Conservation (phyloP, 2,113 vertebrate genomes). For the Alethe diademata region DNA sequence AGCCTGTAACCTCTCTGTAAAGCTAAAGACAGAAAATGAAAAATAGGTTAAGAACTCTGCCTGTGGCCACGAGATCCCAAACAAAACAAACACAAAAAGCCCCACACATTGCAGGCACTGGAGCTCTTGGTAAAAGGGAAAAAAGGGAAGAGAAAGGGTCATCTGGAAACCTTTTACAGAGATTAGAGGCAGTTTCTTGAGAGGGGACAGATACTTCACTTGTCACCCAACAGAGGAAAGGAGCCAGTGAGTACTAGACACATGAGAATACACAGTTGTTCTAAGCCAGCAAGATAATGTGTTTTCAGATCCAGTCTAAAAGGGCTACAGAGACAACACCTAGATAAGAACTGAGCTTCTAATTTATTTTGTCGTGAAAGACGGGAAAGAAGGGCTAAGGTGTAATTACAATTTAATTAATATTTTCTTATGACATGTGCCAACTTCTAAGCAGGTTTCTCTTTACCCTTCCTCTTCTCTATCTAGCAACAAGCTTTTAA, state of each 20-base stretch:
- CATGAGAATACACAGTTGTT: conserved; percentile 15
- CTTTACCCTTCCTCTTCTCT: background rate
- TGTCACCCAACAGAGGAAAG: background rate
- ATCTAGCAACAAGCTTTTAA: background rate
- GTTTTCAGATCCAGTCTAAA: conserved; percentile 7
- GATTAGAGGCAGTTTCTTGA: conserved; percentile 34
- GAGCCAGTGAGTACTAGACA: background rate
- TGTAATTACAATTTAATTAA: background rate
- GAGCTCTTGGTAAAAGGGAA: background rate
- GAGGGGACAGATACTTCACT: conserved; percentile 1
- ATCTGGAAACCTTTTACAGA: conserved; percentile 39
- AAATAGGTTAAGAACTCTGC: conserved; percentile 12
- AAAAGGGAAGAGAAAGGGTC: background rate
- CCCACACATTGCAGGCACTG: background rate
- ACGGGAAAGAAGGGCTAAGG: background rate
- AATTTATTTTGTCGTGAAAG: background rate
- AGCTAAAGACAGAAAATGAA: conserved; percentile 4
- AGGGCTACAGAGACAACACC: conserved; percentile 6
- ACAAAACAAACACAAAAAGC: conserved; percentile 44
- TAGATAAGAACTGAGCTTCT: conserved; percentile 26
- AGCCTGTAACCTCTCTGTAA: background rate
- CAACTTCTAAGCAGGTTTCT: conserved; percentile 1
- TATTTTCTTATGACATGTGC: background rate
- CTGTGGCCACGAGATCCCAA: background rate
- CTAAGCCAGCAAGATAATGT: background rate